phyloP scores from a whole-genome alignment of 1,140 invertebrate genomes.

The Drosophila carrolli region DNA sequence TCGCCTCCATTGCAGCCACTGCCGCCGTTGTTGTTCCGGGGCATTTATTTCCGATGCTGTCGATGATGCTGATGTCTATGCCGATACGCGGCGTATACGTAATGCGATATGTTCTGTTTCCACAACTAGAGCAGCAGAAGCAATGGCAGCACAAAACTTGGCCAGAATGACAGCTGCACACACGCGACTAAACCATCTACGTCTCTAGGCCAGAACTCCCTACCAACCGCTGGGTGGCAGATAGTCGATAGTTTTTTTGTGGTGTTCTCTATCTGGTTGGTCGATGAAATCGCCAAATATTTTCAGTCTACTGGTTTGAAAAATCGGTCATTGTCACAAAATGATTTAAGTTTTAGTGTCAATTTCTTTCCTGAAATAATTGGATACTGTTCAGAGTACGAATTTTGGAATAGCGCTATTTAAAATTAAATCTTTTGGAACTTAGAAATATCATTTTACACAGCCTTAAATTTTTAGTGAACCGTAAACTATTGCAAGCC shows the following conservation, averaged over 20 bases:
- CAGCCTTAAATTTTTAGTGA: no score
- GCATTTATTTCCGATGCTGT: constrained; percentile 29
- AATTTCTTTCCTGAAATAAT: no score
- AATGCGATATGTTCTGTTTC: constrained; percentile 28
- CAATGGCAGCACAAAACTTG: constrained; percentile 43
- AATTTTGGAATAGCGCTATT: no score
- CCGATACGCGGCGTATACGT: constrained; percentile 46
- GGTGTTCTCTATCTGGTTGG: not conserved
- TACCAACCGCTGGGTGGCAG: not conserved
- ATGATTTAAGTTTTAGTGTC: no score
- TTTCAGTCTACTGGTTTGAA: constrained; percentile 1
- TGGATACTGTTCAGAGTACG: no score
- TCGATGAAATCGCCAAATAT: not conserved
- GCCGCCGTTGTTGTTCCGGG: constrained; percentile 11
- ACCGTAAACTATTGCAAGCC: no score
- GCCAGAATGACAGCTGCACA: constrained; percentile 75
- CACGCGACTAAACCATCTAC: constrained; percentile 52
- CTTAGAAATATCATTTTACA: no score
- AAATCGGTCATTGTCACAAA: not conserved
- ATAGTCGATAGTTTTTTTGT: constrained; percentile 10
- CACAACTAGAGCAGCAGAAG: constrained; percentile 10
- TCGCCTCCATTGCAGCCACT: constrained; percentile 4
- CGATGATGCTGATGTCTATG: constrained; percentile 15
- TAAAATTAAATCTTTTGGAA: no score
- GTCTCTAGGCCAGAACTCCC: constrained; percentile 15